Evolutionary conservation across 2,113 vertebrate genomes (phyloP), one percentile per base, ranked within the genome.

Genomic region (Pomatostomus ruficeps): DNA sequence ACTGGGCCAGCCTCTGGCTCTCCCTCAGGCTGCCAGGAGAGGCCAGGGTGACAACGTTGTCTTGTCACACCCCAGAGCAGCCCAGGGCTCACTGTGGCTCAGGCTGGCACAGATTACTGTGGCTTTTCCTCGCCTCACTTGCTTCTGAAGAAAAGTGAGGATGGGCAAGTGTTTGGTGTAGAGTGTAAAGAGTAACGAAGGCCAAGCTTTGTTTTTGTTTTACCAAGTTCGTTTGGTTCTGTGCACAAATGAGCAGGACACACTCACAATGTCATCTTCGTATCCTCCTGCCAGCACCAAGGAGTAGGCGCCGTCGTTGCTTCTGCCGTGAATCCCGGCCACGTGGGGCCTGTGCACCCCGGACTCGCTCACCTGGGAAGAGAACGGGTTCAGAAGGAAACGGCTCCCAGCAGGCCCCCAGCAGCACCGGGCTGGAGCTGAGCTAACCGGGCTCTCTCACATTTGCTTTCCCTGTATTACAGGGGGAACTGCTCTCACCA

Each of bases 281-380:
- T 99, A 99, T 22, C 99, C 99, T 71, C 99, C 99, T 3, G 99
- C 99, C 94, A 99, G 98, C 38, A 99, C 99, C 92, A 99, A 74
- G 48, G 99, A 99, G 51, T 98, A 99, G 17, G 99, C 98, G 0
- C 99, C 99, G 1, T 99, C 99, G 0, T 99, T 99, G 97, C 99
- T 99, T n/a, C 99, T 98, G 86, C 99, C 99, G 0, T 99, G 99
- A 59, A 99, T 99, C 7, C 99, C 99, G 0, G 99, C 99, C 9
- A 99, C 99, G 0, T 99, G 99, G 10, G 99, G 99, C 72, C 99
- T 97, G 93, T 99, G 99, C 18, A 99, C 98, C 0, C 99, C 99
- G 0, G 99, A 98, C 91, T 99, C 99, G 11, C 99, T 99, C 83
- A 99, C 99, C 99, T 99, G 62, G 11, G 23, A 9, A 49, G 6